A percentile compares a stretch with the other conserved stretches of the same genome.
These are phyloP conservation scores for Solenopsis fugax DNA, from an alignment of 1,140 invertebrate species.

Conservation along the genomic window DNA sequence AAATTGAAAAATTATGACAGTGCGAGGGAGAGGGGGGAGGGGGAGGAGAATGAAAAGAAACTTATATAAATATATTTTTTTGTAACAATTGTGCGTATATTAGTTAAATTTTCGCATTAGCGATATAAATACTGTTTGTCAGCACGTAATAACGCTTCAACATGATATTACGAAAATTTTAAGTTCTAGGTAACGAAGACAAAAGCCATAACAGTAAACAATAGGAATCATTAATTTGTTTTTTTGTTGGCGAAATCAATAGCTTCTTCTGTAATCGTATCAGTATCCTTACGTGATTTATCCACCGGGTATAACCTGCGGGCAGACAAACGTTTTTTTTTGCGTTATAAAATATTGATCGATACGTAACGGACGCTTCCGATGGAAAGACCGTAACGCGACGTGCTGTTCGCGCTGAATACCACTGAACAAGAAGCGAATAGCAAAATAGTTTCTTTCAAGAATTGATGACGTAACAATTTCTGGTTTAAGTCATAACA, in stretches of 20 bases:
- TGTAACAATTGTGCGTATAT: conserved; percentile 23
- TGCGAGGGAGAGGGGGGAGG: no score
- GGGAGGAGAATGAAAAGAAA: not conserved
- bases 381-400: not conserved
- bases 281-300: conserved; percentile 93
- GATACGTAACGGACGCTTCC: not conserved
- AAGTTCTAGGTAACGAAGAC: conserved; percentile 5
- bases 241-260: conserved; percentile 62
- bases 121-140: conserved; percentile 31
- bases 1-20: not conserved
- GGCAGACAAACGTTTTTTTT: conserved; percentile 70
- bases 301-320: conserved; percentile 98
- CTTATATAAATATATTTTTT: conserved; percentile 9
- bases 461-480: not conserved
- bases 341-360: not conserved
- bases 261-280: conserved; percentile 80
- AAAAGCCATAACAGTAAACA: not conserved
- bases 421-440: not conserved
- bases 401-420: not conserved
- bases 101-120: conserved; percentile 26
- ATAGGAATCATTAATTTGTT: conserved; percentile 45
- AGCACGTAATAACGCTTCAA: not conserved
- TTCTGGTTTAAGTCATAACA: not conserved
- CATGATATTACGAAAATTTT: not conserved
- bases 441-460: not conserved